These are phyloP conservation scores for Entosphenus tridentatus DNA, from an alignment of 2,113 vertebrate genomes.

Conservation along the genomic window DNA sequence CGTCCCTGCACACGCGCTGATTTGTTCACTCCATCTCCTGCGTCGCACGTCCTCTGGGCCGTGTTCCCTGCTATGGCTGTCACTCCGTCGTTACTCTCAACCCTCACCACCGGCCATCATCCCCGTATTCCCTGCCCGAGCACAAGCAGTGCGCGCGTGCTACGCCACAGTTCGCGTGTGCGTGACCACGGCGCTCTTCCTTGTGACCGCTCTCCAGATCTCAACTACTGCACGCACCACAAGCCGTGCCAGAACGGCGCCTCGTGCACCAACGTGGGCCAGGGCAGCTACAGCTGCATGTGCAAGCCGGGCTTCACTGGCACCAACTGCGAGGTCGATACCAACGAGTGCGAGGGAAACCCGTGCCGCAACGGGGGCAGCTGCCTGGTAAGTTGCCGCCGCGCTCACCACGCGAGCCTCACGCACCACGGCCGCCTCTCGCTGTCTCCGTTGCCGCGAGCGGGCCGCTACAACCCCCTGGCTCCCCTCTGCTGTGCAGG, in stretches of 20 bases:
- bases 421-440: too few relatives aligned
- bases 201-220: constrained; percentile 16
- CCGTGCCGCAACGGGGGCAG: constrained; percentile 63
- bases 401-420: too few relatives aligned
- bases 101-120: too few relatives aligned
- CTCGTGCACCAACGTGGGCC: constrained; percentile 44
- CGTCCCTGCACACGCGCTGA: too few relatives aligned
- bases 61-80: too few relatives aligned
- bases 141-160: too few relatives aligned
- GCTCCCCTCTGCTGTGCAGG: constrained; percentile 22
- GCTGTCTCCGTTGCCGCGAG: too few relatives aligned
- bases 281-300: constrained; percentile 44
- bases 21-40: too few relatives aligned
- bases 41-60: too few relatives aligned
- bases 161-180: too few relatives aligned
- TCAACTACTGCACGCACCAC: constrained; percentile 54
- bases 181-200: background rate
- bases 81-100: too few relatives aligned
- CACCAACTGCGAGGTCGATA: constrained; percentile 29
- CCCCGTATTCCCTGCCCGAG: too few relatives aligned
- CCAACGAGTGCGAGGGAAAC: constrained; percentile 47
- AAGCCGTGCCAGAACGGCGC: constrained; percentile 35
- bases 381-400: constrained; percentile 27
- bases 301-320: constrained; percentile 30
- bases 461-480: background rate